Evolutionary conservation across 2,797 vertebrate species (phyloP).

Genomic region (Typhlichthys subterraneus): DNA sequence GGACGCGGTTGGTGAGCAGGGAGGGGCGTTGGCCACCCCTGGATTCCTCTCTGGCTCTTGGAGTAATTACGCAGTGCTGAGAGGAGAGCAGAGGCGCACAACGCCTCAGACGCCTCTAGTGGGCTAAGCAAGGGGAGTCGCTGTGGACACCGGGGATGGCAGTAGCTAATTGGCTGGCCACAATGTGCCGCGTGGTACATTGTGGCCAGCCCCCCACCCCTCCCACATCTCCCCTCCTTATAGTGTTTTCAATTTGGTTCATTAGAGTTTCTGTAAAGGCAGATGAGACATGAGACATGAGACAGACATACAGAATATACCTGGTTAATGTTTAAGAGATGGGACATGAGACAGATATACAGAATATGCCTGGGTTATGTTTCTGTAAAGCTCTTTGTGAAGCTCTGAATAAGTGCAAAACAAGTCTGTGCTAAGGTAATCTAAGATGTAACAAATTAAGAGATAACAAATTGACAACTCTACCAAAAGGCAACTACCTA

Average conservation of each 20-base stretch:
- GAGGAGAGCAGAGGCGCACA: constrained; percentile 76
- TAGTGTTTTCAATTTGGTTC: constrained; percentile 36
- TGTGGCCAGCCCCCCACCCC: too few relatives aligned
- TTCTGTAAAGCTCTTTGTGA: not conserved
- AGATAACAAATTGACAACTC: too few relatives aligned
- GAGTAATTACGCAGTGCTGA: constrained; percentile 83
- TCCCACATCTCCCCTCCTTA: constrained; percentile 54
- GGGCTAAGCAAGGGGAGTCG: constrained; percentile 85
- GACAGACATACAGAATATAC: too few relatives aligned
- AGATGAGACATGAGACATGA: too few relatives aligned
- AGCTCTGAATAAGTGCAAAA: too few relatives aligned
- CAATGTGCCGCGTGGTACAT: constrained; percentile 62
- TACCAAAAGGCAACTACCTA: too few relatives aligned
- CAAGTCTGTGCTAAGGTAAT: too few relatives aligned
- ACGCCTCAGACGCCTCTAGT: constrained; percentile 79
- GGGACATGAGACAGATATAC: too few relatives aligned
- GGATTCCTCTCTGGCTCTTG: constrained; percentile 70
- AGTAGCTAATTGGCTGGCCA: constrained; percentile 82
- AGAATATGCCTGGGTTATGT: not conserved
- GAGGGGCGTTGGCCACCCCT: constrained; percentile 73
- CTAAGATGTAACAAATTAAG: too few relatives aligned
- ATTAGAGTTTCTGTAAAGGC: constrained; percentile 37
- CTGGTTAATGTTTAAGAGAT: too few relatives aligned
- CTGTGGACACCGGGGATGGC: constrained; percentile 78
- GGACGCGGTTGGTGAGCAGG: constrained; percentile 79